phyloP scores from a whole-genome alignment of 2,888 invertebrate species.

The Sphinx pinastri region DNA sequence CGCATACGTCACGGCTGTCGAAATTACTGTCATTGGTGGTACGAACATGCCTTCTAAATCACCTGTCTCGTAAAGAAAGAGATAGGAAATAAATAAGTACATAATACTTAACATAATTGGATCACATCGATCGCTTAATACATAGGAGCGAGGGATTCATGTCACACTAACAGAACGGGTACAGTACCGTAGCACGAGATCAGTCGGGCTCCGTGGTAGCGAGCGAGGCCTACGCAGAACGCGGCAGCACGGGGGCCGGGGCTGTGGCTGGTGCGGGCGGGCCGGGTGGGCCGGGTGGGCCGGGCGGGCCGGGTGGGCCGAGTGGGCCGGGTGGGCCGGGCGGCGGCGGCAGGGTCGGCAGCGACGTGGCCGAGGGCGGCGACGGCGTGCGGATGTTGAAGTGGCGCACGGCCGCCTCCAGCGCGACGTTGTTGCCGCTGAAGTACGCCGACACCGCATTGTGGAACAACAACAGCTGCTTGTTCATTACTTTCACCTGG shows the following conservation, averaged over 20 bases:
- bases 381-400: slow-evolving; percentile 91
- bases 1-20: no score
- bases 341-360: slow-evolving; percentile 32
- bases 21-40: not conserved
- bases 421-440: slow-evolving; percentile 96
- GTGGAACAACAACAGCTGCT: slow-evolving; percentile 97
- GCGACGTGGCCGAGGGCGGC: slow-evolving; percentile 35
- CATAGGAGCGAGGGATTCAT: not conserved
- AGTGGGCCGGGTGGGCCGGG: slow-evolving; percentile 35
- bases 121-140: slow-evolving; percentile 10
- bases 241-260: slow-evolving; percentile 30
- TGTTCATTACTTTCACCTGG: slow-evolving; percentile 99
- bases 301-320: slow-evolving; percentile 35
- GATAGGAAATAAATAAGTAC: slow-evolving; percentile 24
- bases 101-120: slow-evolving; percentile 11
- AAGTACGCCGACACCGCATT: slow-evolving; percentile 99
- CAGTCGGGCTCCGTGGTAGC: not conserved
- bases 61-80: slow-evolving; percentile 17
- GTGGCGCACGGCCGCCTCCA: slow-evolving; percentile 97
- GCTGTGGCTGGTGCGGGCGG: slow-evolving; percentile 28
- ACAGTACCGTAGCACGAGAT: not conserved
- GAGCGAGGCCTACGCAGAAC: not conserved
- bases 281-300: slow-evolving; percentile 34
- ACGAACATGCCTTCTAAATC: not conserved
- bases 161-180: not conserved